Conservation (phyloP, 30 jellyfish, hydroid and myxozoan genomes). For the Nemopilema nomurai region DNA sequence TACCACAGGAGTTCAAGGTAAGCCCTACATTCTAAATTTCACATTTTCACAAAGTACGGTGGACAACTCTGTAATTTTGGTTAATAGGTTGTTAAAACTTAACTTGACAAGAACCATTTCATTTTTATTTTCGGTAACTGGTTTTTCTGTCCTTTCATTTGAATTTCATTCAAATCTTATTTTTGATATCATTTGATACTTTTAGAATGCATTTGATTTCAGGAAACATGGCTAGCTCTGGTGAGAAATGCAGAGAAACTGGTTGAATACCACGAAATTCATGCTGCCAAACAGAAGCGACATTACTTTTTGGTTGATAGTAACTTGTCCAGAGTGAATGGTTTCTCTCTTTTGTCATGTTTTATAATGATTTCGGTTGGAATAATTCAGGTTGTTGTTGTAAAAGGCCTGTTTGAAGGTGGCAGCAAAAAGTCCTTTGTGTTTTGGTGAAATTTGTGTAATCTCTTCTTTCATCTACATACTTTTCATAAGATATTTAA, state of each 20-base stretch:
- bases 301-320: constrained; percentile 43
- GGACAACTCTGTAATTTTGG: no score
- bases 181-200: no score
- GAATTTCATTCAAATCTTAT: no score
- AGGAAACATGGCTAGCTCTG: constrained; percentile 18
- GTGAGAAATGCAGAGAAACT: constrained; percentile 30
- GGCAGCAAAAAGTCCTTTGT: constrained; percentile 31
- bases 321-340: constrained; percentile 51
- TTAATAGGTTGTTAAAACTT: no score
- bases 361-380: constrained; percentile 55
- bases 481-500: no score
- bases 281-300: constrained; percentile 60
- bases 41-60: no score
- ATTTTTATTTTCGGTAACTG: no score
- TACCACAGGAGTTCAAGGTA: constrained; percentile 23
- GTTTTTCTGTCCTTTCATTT: no score
- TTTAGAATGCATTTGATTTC: neutral
- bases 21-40: no score
- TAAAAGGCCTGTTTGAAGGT: constrained; percentile 50
- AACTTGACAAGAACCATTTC: no score
- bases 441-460: neutral
- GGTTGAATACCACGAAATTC: constrained; percentile 21
- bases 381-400: constrained; percentile 48
- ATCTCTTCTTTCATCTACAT: neutral
- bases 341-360: constrained; percentile 46